Evolutionary conservation across 2,113 vertebrate genomes (phyloP).

Genomic region (Jaculus jaculus): DNA sequence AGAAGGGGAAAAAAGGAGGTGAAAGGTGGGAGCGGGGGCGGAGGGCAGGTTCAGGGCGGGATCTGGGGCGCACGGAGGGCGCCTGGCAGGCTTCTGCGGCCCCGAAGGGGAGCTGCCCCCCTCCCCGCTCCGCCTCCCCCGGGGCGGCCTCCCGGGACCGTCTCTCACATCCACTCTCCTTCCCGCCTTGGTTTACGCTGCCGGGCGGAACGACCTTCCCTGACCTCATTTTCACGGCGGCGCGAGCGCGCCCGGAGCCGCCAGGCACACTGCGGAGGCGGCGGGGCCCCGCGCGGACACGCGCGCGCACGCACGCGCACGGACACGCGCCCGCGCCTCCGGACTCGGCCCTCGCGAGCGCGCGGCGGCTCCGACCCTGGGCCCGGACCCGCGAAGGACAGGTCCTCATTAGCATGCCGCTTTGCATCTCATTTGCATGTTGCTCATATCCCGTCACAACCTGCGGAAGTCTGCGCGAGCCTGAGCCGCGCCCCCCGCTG

Average conservation of each 20-base stretch:
- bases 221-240: constrained; percentile 78
- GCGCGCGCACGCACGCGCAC: neutral
- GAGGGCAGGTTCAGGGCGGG: neutral
- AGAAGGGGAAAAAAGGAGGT: neutral
- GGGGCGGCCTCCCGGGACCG: constrained; percentile 68
- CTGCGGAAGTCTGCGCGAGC: constrained; percentile 59
- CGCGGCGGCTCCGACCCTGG: no score
- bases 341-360: neutral
- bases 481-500: constrained; percentile 32
- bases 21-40: no score
- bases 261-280: constrained; percentile 43
- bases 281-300: constrained; percentile 5
- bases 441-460: constrained; percentile 74
- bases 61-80: neutral
- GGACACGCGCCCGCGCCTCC: neutral
- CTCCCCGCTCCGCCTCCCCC: constrained; percentile 43
- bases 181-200: constrained; percentile 81
- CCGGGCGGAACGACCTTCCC: constrained; percentile 79
- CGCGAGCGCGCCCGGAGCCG: constrained; percentile 68
- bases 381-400: constrained; percentile 38
- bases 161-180: constrained; percentile 76
- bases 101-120: neutral
- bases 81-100: neutral
- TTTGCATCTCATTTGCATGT: constrained; percentile 81
- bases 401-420: constrained; percentile 75